These are phyloP conservation scores for Protomyctophum bolini DNA, from an alignment of 2,113 vertebrate species.

Conservation along the genomic window DNA sequence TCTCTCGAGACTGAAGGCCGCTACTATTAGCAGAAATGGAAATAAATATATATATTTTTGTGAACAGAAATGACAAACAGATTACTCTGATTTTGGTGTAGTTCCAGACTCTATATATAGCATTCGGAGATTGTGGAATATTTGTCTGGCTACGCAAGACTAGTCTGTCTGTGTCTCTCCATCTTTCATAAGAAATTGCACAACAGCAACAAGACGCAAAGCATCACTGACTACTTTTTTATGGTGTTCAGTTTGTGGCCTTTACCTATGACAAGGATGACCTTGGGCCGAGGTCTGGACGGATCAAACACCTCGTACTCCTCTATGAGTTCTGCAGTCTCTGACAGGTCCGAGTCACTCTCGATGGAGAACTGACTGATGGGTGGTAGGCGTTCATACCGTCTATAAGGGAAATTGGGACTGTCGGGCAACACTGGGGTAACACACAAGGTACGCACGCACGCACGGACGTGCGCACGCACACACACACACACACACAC, in stretches of 20 bases:
- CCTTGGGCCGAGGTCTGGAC: slow-evolving; percentile 88
- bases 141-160: no score
- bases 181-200: not conserved
- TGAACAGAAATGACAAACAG: no score
- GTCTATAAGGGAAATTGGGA: slow-evolving; percentile 91
- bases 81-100: no score
- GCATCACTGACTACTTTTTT: no score
- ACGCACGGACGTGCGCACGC: slow-evolving; percentile 11
- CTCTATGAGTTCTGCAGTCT: slow-evolving; percentile 97
- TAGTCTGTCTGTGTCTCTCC: not conserved
- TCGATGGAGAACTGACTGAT: slow-evolving; percentile 99
- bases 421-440: slow-evolving; percentile 93
- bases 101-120: no score
- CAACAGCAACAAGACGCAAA: no score
- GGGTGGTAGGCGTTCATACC: slow-evolving; percentile 94
- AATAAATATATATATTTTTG: no score
- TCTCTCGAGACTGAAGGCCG: no score
- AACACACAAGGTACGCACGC: slow-evolving; percentile 56
- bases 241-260: no score
- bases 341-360: slow-evolving; percentile 96
- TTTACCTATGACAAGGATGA: slow-evolving; percentile 96
- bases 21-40: no score
- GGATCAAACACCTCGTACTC: slow-evolving; percentile 98
- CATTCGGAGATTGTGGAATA: no score
- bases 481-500: slow-evolving; percentile 23